Percentiles rank a stretch among this genome's conserved stretches.
Conservation (phyloP, 2,113 vertebrate species). For the Prunella fulvescens region DNA sequence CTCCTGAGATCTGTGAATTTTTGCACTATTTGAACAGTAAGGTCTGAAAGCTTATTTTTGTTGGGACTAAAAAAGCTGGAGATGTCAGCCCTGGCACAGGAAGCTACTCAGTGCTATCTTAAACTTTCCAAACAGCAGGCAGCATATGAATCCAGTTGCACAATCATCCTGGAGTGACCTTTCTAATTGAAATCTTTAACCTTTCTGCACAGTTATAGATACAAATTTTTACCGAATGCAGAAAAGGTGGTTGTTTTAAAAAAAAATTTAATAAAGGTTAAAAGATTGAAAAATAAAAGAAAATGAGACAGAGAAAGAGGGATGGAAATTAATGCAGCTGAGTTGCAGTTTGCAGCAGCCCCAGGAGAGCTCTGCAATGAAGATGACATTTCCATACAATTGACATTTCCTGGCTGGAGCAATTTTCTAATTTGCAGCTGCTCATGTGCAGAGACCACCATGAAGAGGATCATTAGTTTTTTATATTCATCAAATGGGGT, state of each 20-base stretch:
- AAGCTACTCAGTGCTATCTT: neutral
- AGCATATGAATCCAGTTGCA: neutral
- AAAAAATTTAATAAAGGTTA: conserved; percentile 6
- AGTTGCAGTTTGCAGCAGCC: conserved; percentile 24
- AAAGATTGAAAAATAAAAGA: conserved; percentile 32
- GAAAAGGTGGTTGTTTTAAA: neutral
- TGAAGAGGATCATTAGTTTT: conserved; percentile 50
- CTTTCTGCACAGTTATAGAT: conserved; percentile 19
- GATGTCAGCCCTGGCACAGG: neutral
- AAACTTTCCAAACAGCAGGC: neutral
- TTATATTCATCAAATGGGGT: conserved; percentile 15
- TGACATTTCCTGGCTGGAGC: conserved; percentile 49
- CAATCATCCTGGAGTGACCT: neutral
- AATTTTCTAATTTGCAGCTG: conserved; percentile 35
- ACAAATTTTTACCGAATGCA: neutral
- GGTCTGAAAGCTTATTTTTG: neutral
- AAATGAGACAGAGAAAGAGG: neutral
- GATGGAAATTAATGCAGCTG: conserved; percentile 45
- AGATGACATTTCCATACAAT: conserved; percentile 66
- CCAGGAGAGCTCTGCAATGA: conserved; percentile 5
- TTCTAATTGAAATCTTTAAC: conserved; percentile 52
- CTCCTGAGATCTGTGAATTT: neutral
- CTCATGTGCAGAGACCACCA: conserved; percentile 15
- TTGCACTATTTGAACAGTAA: neutral
- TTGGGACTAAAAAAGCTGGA: neutral